A percentile compares a stretch with the other conserved stretches of the same genome.
Conservation (phyloP, 2,113 vertebrate species). For the Mus musculus region GRCm39 chr4:36513501-36514000, state of each 20-base stretch:
- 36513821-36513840: neutral
- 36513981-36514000: neutral
- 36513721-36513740: neutral
- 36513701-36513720: neutral
- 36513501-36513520: too few relatives aligned
- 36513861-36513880: neutral
- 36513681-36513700: too few relatives aligned
- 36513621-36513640: neutral
- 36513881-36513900: neutral
- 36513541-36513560: neutral
- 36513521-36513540: neutral
- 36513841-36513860: neutral
- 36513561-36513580: neutral
- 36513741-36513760: neutral
- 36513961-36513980: neutral
- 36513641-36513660: too few relatives aligned
- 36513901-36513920: neutral
- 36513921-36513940: neutral
- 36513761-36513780: neutral
- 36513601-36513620: neutral
- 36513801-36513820: neutral
- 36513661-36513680: neutral
- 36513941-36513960: neutral
- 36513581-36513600: neutral
- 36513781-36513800: neutral